Evolutionary conservation across 2,113 vertebrate species (phyloP).

Genomic region (Orycteropus afer): DNA sequence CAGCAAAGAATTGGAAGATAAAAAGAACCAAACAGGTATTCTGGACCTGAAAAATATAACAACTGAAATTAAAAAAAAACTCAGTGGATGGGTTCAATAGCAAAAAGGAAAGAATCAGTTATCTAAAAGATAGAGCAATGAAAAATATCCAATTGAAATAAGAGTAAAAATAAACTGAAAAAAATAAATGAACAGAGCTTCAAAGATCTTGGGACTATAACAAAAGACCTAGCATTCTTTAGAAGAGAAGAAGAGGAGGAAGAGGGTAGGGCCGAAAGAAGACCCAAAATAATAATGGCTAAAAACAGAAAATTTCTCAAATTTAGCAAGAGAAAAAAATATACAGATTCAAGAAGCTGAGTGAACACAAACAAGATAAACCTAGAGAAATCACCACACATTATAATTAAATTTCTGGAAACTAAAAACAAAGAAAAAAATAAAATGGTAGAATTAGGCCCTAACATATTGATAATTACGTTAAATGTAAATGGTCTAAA

Average conservation of each 20-base stretch:
- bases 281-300: not conserved
- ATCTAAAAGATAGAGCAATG: too few species aligned
- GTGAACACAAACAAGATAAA: too few species aligned
- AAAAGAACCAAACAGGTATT: not conserved
- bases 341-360: too few species aligned
- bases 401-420: not conserved
- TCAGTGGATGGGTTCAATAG: too few species aligned
- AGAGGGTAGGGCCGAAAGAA: not conserved
- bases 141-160: too few species aligned
- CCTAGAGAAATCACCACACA: not conserved
- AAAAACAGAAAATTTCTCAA: not conserved
- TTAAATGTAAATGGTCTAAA: too few species aligned
- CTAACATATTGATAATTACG: too few species aligned
- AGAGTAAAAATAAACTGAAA: too few species aligned
- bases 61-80: too few species aligned
- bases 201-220: not conserved
- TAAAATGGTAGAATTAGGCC: not conserved
- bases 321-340: not conserved
- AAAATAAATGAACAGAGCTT: not conserved
- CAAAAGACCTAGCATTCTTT: not conserved
- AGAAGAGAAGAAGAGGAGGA: not conserved
- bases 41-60: not conserved
- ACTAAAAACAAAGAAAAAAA: not conserved
- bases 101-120: too few species aligned
- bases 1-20: not conserved